Conservation (phyloP, 2,888 invertebrate species). For the Stenodema calcarata region DNA sequence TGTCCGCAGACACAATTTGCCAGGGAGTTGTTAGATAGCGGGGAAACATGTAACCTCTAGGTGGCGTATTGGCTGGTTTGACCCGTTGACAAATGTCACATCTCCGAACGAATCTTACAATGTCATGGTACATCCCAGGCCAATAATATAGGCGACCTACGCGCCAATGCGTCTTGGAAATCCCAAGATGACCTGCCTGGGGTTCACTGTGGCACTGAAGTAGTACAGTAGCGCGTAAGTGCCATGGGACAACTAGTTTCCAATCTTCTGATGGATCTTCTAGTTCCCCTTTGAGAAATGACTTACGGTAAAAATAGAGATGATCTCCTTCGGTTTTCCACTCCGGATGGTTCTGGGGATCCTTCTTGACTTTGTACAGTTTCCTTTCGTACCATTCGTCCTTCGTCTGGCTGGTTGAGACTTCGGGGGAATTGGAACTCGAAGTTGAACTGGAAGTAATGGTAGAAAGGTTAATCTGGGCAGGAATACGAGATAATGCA, state of each 20-base stretch:
- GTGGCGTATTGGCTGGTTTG: background rate
- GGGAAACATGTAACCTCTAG: slow-evolving; percentile 18
- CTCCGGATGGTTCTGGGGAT: slow-evolving; percentile 26
- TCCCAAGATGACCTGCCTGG: too few relatives aligned
- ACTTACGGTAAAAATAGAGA: background rate
- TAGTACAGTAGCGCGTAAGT: background rate
- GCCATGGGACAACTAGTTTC: too few relatives aligned
- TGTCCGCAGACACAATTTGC: too few relatives aligned
- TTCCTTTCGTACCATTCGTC: background rate
- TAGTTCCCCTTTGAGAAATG: slow-evolving; percentile 23
- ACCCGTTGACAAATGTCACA: too few relatives aligned
- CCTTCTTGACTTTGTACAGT: background rate
- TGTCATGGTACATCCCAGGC: too few relatives aligned
- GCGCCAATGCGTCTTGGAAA: too few relatives aligned
- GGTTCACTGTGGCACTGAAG: slow-evolving; percentile 42
- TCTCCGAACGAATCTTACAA: too few relatives aligned
- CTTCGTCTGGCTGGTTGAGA: background rate
- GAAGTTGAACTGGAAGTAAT: background rate
- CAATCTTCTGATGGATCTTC: too few relatives aligned
- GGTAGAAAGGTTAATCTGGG: background rate
- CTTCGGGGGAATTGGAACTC: background rate
- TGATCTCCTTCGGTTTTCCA: too few relatives aligned
- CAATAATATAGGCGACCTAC: too few relatives aligned
- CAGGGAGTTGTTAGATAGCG: slow-evolving; percentile 10
- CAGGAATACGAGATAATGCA: background rate